Percentiles rank a stretch among this genome's conserved stretches.
Conservation (phyloP, 2,113 vertebrate species). For the Tautogolabrus adspersus region DNA sequence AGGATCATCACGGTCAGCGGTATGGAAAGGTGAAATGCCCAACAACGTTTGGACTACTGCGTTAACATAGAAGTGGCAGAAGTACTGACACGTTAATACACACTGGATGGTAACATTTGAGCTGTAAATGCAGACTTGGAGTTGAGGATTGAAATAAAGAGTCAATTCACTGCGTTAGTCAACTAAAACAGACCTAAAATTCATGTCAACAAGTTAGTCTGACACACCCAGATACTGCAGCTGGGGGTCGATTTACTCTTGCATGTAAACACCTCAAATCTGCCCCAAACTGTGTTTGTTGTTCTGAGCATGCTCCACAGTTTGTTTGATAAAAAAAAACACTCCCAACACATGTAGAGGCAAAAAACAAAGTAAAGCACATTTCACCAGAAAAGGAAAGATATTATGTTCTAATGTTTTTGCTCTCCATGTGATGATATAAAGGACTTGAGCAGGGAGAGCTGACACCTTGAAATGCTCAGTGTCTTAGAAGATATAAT, state of each 20-base stretch:
- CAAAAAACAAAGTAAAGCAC: not conserved
- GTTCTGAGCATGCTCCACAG: no score
- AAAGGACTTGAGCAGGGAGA: slow-evolving; percentile 10
- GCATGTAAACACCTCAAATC: no score
- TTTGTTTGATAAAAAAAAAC: no score
- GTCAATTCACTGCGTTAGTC: no score
- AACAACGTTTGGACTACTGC: slow-evolving; percentile 16
- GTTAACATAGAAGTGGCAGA: slow-evolving; percentile 11
- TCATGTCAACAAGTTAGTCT: no score
- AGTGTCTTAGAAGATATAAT: not conserved
- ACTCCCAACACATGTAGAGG: no score
- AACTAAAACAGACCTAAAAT: no score
- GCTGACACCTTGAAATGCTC: not conserved
- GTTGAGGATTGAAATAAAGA: not conserved
- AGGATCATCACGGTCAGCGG: slow-evolving; percentile 27
- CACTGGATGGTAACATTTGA: not conserved
- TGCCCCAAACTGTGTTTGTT: no score
- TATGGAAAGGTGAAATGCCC: slow-evolving; percentile 49
- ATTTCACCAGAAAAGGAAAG: not conserved
- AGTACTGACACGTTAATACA: slow-evolving; percentile 11
- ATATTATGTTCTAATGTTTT: not conserved
- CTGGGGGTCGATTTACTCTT: no score
- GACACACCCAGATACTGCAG: no score
- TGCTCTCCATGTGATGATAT: no score
- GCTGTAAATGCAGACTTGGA: not conserved